Evolutionary conservation across 1,140 invertebrate genomes (phyloP).

Genomic region (Aradophagus sp.): DNA sequence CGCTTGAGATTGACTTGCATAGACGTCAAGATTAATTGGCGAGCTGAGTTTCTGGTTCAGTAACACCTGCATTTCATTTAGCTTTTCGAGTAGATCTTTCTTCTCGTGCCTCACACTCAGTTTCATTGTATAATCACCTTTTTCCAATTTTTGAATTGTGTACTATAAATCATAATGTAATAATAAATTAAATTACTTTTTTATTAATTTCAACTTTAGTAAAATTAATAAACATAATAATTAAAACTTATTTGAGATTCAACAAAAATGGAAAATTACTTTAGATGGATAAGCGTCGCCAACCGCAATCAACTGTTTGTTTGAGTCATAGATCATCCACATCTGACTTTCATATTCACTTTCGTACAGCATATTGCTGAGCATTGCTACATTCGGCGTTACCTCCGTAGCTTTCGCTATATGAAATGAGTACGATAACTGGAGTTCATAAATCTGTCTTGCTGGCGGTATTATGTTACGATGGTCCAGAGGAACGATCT

Average conservation of each 20-base stretch:
- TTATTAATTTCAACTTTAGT: too few relatives aligned
- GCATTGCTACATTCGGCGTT: constrained; percentile 83
- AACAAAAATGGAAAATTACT: constrained; percentile 76
- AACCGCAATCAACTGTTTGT: constrained; percentile 88
- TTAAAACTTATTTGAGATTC: too few relatives aligned
- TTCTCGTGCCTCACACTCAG: constrained; percentile 93
- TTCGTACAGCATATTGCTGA: constrained; percentile 94
- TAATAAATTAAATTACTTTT: too few relatives aligned
- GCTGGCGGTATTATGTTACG: constrained; percentile 90
- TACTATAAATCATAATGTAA: constrained; percentile 83
- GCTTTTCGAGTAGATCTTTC: constrained; percentile 88
- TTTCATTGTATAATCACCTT: constrained; percentile 93
- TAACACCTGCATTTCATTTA: constrained; percentile 85
- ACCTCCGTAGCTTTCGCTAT: constrained; percentile 89
- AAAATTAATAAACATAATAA: too few relatives aligned
- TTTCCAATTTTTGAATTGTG: constrained; percentile 88
- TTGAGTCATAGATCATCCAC: constrained; percentile 96
- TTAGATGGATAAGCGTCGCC: constrained; percentile 93
- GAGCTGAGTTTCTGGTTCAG: constrained; percentile 85
- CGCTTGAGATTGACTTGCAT: constrained; percentile 79
- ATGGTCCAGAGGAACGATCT: constrained; percentile 82
- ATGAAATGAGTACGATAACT: constrained; percentile 90
- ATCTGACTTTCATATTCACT: constrained; percentile 95
- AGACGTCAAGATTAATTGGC: constrained; percentile 85
- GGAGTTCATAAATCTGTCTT: constrained; percentile 91